Percentiles rank a stretch among this genome's conserved stretches.
Conservation (phyloP, 2,797 vertebrate species). For the Pteropus rufus region DNA sequence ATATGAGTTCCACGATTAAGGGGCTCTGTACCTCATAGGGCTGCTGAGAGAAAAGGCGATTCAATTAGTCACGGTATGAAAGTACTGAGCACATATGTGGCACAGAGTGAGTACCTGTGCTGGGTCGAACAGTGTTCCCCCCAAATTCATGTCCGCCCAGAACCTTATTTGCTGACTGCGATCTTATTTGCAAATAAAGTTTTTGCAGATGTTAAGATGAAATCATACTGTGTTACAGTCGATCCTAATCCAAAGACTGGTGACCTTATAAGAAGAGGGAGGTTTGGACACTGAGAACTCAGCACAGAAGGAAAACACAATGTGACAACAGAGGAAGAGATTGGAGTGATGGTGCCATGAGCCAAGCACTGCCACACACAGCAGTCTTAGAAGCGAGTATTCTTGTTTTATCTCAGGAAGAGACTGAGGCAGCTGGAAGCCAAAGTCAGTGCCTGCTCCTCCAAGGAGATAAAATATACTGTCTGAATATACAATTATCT, state of each 20-base stretch:
- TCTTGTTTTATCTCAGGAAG: neutral
- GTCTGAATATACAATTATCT: neutral
- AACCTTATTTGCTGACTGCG: neutral
- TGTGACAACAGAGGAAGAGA: neutral
- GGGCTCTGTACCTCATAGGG: neutral
- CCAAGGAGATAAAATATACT: neutral
- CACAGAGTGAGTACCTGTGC: neutral
- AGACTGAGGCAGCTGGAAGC: neutral
- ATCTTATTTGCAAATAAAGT: neutral
- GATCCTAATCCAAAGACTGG: neutral
- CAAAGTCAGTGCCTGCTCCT: neutral
- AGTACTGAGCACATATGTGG: neutral
- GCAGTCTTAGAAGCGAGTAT: neutral
- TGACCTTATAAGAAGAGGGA: neutral
- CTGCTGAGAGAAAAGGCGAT: neutral
- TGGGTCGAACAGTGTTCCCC: neutral
- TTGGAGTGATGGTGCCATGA: fast-evolving
- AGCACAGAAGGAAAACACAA: neutral
- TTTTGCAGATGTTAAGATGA: neutral
- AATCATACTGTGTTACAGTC: neutral
- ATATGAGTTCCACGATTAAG: neutral
- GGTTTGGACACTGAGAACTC: neutral
- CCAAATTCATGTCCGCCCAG: neutral
- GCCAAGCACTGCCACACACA: neutral
- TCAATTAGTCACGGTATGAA: neutral